Evolutionary conservation across 2,113 vertebrate species (phyloP), one percentile per base, ranked within the genome.

Genomic region (Platysteira castanea): DNA sequence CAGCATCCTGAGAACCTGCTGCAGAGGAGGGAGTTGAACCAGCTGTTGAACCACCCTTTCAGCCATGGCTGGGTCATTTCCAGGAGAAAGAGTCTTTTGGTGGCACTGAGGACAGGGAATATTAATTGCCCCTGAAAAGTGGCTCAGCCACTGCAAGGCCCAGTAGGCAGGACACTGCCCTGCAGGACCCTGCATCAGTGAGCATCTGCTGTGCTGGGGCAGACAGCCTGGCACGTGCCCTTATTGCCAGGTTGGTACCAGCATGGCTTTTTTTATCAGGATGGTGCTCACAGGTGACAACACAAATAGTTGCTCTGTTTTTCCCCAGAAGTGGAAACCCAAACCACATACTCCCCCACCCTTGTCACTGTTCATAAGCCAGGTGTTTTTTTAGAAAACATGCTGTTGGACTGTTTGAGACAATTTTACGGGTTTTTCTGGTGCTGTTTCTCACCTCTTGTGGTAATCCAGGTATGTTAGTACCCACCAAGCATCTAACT

Each of bases 151-250:
- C 12, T 27, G n/a, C 49, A 44, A 57, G 31, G 27, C 23, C 56
- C 21, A 18, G 30, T 3, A 14, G 73, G 26, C 14, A 64, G 50
- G 9, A 37, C 6, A 3, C 10, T 64, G 64, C 18, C 24, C 57
- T 52, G 49, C 53, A 77, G 54, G 17, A 60, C 39, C 30, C 27
- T 3, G 9, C 46, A 39, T 18, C 0, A 0, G 5, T 28, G 24
- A 91, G 41, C 44, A 56, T 18, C 35, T 30, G 14, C 49, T 1
- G 0, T 47, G 47, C 42, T 6, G 4, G 47, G 52, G 35, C 50
- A 84, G 35, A 17, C 7, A 50, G 15, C 33, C 15, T 59, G 54
- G 54, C n/a, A 35, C 18, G 39, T 75, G 27, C 23, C 1, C 1
- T 64, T 49, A 2, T 39, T 53, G 17, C 31, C 54, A 50, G 28